Conservation (phyloP, 2,113 vertebrate genomes). For the Poeciliopsis prolifica region DNA sequence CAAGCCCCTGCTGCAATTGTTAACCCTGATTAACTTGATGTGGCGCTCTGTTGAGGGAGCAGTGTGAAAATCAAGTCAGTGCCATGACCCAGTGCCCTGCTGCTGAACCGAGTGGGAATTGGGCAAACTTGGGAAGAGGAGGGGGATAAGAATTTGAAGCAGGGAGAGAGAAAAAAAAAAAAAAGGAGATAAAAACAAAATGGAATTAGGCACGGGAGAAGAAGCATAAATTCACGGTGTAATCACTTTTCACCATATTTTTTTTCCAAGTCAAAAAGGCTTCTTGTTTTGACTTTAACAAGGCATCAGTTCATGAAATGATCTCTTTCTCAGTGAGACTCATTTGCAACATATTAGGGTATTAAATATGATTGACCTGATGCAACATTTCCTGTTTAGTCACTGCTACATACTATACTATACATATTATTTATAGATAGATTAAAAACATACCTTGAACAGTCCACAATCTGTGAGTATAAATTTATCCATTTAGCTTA, state of each 20-base stretch:
- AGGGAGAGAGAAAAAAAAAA: conserved; percentile 11
- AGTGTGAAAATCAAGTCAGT: conserved; percentile 79
- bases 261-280: not conserved
- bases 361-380: not conserved
- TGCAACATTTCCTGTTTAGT: conserved; percentile 2
- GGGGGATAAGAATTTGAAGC: conserved; percentile 34
- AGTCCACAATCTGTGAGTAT: not conserved
- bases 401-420: too few relatives aligned
- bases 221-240: conserved; percentile 1
- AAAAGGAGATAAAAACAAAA: conserved; percentile 15
- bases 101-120: conserved; percentile 70
- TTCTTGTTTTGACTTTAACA: not conserved
- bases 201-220: conserved; percentile 3
- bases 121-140: conserved; percentile 54
- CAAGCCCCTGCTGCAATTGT: conserved; percentile 72
- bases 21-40: conserved; percentile 85
- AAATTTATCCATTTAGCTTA: too few relatives aligned
- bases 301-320: not conserved
- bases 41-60: conserved; percentile 70
- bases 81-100: conserved; percentile 77
- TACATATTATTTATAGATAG: not conserved
- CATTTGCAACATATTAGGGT: not conserved
- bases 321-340: not conserved
- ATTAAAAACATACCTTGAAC: not conserved
- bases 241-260: conserved; percentile 12